phyloP scores from a whole-genome alignment of 2,797 vertebrate species.

The Tenualosa thibaudeaui region DNA sequence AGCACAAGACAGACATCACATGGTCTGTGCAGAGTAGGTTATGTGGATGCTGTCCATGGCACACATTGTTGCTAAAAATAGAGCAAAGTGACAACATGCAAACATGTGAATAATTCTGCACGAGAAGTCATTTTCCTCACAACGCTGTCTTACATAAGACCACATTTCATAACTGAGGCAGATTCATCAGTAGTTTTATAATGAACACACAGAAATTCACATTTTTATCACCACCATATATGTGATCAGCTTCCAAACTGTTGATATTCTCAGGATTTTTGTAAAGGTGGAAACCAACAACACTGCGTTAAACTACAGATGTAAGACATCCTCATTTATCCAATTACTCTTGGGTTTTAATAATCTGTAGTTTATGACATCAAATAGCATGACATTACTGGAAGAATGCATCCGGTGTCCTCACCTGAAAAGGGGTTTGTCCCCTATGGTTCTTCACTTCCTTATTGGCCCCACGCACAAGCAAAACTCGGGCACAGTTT shows the following conservation, averaged over 20 bases:
- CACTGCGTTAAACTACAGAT: neutral
- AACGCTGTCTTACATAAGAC: neutral
- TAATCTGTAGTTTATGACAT: neutral
- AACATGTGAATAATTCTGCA: neutral
- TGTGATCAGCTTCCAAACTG: neutral
- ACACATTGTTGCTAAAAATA: neutral
- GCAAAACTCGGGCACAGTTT: constrained; percentile 81
- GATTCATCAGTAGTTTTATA: neutral
- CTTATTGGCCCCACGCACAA: constrained; percentile 81
- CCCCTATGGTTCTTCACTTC: constrained; percentile 85
- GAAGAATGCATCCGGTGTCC: neutral
- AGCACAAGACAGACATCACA: constrained; percentile 3
- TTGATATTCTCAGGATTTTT: neutral
- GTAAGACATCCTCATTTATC: neutral
- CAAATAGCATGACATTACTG: neutral
- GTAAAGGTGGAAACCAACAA: neutral
- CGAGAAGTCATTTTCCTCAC: neutral
- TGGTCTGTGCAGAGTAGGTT: neutral
- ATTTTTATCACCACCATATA: neutral
- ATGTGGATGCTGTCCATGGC: neutral
- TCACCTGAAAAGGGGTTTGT: constrained; percentile 87
- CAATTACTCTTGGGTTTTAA: neutral
- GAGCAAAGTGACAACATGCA: neutral
- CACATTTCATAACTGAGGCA: neutral
- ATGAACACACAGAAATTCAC: neutral